Percentiles rank a stretch among this genome's conserved stretches.
phyloP scores from a whole-genome alignment of 2,113 vertebrate species.

The Xenopus laevis region DNA sequence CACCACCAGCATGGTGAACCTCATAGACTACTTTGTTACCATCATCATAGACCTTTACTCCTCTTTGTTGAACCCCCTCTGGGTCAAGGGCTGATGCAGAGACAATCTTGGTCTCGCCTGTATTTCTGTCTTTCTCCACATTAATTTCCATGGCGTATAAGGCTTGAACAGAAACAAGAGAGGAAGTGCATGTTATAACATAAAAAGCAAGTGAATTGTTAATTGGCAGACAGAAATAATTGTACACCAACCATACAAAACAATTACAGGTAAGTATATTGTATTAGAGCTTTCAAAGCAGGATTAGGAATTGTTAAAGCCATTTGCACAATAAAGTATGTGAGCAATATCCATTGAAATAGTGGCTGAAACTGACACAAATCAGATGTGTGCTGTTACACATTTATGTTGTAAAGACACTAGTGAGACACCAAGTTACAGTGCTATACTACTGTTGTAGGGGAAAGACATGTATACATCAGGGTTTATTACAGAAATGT shows the following conservation, averaged over 20 bases:
- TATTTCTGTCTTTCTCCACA: constrained; percentile 92
- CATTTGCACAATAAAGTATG: constrained; percentile 12
- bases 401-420: neutral
- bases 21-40: constrained; percentile 93
- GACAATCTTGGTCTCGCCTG: constrained; percentile 90
- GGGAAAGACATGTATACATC: neutral
- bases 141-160: constrained; percentile 98
- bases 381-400: constrained; percentile 9
- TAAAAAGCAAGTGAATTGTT: constrained; percentile 83
- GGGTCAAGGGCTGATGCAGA: constrained; percentile 82
- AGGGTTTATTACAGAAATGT: neutral
- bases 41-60: constrained; percentile 92
- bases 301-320: constrained; percentile 45
- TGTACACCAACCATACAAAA: constrained; percentile 51
- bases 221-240: constrained; percentile 72
- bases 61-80: constrained; percentile 79
- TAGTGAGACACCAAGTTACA: neutral
- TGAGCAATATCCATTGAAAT: constrained; percentile 10
- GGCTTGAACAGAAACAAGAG: constrained; percentile 83
- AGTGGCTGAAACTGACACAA: constrained; percentile 14
- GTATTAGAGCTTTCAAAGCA: constrained; percentile 50
- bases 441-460: neutral
- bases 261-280: constrained; percentile 51
- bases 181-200: constrained; percentile 84
- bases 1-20: constrained; percentile 80